A percentile compares a stretch with the other conserved stretches of the same genome.
These are phyloP conservation scores for Tapirus indicus DNA, from an alignment of 2,797 vertebrate species.

Conservation along the genomic window DNA sequence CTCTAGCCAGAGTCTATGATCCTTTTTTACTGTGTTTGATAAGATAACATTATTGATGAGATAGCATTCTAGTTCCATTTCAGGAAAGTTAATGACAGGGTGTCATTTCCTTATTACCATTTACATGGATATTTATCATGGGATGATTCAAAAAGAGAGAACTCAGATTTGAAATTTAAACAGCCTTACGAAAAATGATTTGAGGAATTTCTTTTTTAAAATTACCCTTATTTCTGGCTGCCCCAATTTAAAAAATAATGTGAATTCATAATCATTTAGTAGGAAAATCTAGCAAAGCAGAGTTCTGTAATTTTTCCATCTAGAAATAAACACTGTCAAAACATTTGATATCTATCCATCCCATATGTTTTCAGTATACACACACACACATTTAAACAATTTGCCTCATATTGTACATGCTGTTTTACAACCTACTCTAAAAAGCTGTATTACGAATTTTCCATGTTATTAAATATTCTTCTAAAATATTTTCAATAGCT, in stretches of 20 bases:
- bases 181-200: background rate
- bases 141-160: background rate
- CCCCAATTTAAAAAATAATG: background rate
- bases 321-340: background rate
- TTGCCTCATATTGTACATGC: background rate
- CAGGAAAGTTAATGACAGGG: background rate
- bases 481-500: constrained; percentile 32
- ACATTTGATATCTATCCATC: background rate
- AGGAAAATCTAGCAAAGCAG: background rate
- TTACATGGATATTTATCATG: background rate
- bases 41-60: background rate
- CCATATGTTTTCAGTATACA: background rate
- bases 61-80: background rate
- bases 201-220: background rate
- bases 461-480: background rate
- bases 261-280: background rate
- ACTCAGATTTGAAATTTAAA: constrained; percentile 36
- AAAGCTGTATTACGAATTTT: constrained; percentile 19
- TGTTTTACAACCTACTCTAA: background rate
- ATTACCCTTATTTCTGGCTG: background rate
- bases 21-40: background rate
- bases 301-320: background rate
- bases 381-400: background rate
- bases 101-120: background rate
- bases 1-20: background rate